Evolutionary conservation across 2,797 vertebrate species (phyloP).

Genomic region (Anabacerthia variegaticeps): DNA sequence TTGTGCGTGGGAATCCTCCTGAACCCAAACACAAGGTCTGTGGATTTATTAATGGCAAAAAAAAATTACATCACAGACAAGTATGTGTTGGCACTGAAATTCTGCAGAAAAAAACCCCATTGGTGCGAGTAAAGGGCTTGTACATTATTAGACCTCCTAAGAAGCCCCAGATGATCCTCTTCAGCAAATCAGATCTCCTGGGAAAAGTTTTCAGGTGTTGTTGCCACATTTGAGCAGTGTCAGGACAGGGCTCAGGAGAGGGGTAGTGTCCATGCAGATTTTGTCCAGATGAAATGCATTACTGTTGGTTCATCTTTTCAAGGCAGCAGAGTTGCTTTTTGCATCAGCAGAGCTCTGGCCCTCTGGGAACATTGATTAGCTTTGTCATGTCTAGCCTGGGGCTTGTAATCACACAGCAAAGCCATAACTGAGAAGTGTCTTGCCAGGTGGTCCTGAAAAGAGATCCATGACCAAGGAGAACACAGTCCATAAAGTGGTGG

Average conservation of each 20-base stretch:
- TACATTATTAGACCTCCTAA: not conserved
- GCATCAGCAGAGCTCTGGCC: not conserved
- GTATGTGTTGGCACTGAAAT: conserved; percentile 10
- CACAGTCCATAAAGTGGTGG: not conserved
- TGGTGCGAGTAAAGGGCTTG: not conserved
- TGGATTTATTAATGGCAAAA: conserved; percentile 38
- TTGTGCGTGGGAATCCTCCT: no score
- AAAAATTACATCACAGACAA: conserved; percentile 27
- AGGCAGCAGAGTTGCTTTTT: not conserved
- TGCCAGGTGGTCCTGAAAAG: not conserved
- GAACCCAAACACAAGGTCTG: not conserved
- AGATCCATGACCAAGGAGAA: not conserved
- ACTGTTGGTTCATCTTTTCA: not conserved
- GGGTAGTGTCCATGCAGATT: not conserved
- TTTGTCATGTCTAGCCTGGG: not conserved
- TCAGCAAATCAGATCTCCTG: not conserved
- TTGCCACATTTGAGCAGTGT: not conserved
- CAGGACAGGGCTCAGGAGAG: not conserved
- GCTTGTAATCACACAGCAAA: not conserved
- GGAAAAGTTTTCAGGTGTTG: not conserved
- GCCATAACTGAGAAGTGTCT: not conserved
- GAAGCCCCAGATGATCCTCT: not conserved
- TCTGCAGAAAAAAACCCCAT: not conserved
- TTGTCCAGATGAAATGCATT: not conserved
- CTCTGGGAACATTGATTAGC: not conserved